Conservation (phyloP, 2,113 vertebrate species). For the Chaetura pelagica region DNA sequence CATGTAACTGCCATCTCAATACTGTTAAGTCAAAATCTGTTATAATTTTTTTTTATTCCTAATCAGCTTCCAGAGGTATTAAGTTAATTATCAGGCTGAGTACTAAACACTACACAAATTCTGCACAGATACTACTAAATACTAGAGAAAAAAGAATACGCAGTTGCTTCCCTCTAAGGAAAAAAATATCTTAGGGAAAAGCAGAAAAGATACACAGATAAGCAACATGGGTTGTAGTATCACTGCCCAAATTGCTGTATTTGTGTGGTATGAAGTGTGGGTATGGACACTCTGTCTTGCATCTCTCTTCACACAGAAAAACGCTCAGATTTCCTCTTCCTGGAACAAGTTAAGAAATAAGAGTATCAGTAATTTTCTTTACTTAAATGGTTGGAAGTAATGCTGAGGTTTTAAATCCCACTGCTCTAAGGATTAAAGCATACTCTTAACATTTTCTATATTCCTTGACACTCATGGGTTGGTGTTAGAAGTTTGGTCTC, state of each 20-base stretch:
- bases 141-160: background rate
- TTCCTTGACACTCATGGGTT: background rate
- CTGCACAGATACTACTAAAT: background rate
- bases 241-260: background rate
- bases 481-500: background rate
- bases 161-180: background rate
- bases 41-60: background rate
- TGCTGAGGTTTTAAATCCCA: background rate
- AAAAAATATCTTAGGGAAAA: background rate
- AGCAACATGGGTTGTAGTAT: background rate
- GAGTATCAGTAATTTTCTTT: background rate
- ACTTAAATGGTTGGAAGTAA: background rate
- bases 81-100: background rate
- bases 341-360: background rate
- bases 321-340: background rate
- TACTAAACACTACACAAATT: background rate
- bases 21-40: background rate
- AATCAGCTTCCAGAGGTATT: background rate
- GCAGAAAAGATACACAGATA: background rate
- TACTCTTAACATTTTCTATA: background rate
- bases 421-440: background rate
- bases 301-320: background rate
- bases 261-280: background rate
- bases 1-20: background rate
- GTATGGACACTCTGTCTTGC: background rate